phyloP scores from a whole-genome alignment of 2,797 vertebrate genomes.

The Poeciliopsis gracilis region DNA sequence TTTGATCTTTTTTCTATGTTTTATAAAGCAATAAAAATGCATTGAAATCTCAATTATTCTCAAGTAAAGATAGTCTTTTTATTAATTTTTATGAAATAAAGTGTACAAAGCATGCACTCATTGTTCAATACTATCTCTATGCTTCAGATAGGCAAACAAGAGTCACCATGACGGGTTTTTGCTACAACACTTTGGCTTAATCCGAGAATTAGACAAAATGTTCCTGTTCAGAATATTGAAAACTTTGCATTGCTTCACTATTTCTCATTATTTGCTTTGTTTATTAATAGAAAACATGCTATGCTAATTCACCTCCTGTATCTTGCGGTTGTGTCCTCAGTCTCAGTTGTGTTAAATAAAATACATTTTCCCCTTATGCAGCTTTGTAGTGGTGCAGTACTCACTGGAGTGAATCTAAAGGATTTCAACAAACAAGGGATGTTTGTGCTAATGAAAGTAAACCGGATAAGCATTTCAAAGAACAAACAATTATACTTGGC shows the following conservation, averaged over 20 bases:
- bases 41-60: conserved; percentile 5
- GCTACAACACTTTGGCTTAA: conserved; percentile 9
- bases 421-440: background rate
- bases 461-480: background rate
- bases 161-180: conserved; percentile 8
- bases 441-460: background rate
- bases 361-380: background rate
- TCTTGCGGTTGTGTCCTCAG: background rate
- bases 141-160: conserved; percentile 20
- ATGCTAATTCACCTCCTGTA: background rate
- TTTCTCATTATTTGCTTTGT: background rate
- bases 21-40: conserved; percentile 7
- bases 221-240: background rate
- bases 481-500: background rate
- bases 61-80: background rate
- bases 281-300: conserved; percentile 3
- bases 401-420: background rate
- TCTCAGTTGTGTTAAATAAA: background rate
- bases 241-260: background rate
- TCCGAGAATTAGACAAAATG: background rate
- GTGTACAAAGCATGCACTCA: conserved; percentile 3
- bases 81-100: conserved; percentile 14
- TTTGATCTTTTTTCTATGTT: conserved; percentile 12
- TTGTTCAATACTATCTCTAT: conserved; percentile 16
- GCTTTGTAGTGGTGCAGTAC: background rate